phyloP scores from a whole-genome alignment of 2,797 vertebrate species.

The Miichthys miiuy region DNA sequence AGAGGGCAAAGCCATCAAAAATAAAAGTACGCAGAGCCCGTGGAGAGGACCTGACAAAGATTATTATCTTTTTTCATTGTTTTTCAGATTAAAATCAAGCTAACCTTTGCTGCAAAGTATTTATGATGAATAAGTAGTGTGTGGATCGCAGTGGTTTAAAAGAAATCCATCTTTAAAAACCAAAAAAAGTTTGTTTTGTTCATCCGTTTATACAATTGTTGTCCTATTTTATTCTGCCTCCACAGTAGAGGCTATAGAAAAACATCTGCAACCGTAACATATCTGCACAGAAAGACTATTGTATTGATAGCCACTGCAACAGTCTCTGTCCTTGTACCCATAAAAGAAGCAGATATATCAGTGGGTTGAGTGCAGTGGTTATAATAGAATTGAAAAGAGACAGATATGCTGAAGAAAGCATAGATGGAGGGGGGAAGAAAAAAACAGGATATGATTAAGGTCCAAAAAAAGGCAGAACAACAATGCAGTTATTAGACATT shows the following conservation, averaged over 20 bases:
- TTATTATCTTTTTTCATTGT: slow-evolving; percentile 31
- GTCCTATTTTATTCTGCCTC: slow-evolving; percentile 21
- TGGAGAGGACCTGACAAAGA: slow-evolving; percentile 17
- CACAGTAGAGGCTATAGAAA: neutral
- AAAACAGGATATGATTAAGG: slow-evolving; percentile 55
- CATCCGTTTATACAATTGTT: neutral
- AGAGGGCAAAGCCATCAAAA: slow-evolving; percentile 69
- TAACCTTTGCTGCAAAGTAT: slow-evolving; percentile 19
- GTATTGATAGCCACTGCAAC: slow-evolving; percentile 24
- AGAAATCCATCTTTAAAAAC: neutral
- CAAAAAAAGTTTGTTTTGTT: neutral
- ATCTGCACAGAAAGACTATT: slow-evolving; percentile 28
- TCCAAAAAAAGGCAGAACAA: slow-evolving; percentile 27
- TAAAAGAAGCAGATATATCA: slow-evolving; percentile 31
- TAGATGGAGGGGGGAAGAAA: neutral
- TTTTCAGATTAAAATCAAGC: slow-evolving; percentile 49
- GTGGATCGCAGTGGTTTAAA: slow-evolving; percentile 10
- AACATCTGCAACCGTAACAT: slow-evolving; percentile 27
- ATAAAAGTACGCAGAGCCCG: slow-evolving; percentile 22
- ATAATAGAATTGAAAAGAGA: slow-evolving; percentile 35
- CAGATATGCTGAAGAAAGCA: slow-evolving; percentile 22
- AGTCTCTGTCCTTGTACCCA: slow-evolving; percentile 34
- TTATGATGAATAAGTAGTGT: slow-evolving; percentile 18
- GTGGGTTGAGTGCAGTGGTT: slow-evolving; percentile 23
- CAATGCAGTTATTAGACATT: slow-evolving; percentile 46